These are phyloP conservation scores for Bettongia penicillata DNA, from an alignment of 2,113 vertebrate genomes.

Conservation along the genomic window DNA sequence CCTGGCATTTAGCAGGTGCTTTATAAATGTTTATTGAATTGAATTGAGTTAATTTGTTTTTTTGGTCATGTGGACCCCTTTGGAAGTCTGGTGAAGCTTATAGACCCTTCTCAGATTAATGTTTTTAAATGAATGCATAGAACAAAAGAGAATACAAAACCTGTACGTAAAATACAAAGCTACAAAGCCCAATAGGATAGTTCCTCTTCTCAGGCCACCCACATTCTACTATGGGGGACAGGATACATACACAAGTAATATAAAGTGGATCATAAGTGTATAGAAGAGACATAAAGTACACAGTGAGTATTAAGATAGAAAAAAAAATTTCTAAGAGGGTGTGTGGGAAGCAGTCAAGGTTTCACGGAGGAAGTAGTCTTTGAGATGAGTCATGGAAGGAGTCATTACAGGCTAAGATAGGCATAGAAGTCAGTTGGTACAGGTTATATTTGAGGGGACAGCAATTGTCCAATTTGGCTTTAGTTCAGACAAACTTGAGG, in stretches of 20 bases:
- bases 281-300: background rate
- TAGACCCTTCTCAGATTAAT: background rate
- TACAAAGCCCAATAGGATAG: background rate
- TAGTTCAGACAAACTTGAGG: background rate
- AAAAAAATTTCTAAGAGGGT: no score
- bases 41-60: background rate
- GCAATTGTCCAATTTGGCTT: background rate
- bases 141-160: background rate
- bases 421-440: background rate
- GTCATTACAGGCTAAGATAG: background rate
- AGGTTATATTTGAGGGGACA: background rate
- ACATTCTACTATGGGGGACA: background rate
- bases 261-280: background rate
- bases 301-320: background rate
- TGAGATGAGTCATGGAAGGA: background rate
- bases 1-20: background rate
- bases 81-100: background rate
- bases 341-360: background rate
- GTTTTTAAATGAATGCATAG: background rate
- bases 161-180: background rate
- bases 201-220: background rate
- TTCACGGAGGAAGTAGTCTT: background rate
- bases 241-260: background rate
- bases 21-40: background rate
- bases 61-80: background rate